Conservation (phyloP, 2,888 invertebrate species). For the Octodonta nipae region DNA sequence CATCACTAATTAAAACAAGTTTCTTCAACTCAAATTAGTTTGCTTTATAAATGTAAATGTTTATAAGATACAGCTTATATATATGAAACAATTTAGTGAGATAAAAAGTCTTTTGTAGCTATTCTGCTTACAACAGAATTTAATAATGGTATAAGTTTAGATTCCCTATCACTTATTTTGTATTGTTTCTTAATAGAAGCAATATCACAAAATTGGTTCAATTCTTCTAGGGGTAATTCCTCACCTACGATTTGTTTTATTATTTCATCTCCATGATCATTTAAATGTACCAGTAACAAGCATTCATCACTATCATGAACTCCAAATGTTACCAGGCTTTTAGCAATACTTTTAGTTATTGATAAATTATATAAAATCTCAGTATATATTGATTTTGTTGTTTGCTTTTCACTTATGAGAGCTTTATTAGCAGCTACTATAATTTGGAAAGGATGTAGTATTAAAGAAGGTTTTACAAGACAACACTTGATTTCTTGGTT, state of each 20-base stretch:
- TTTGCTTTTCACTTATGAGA: conserved; percentile 40
- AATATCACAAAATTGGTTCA: conserved; percentile 38
- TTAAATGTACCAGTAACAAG: conserved; percentile 37
- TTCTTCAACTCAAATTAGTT: no score
- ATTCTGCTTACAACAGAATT: conserved; percentile 54
- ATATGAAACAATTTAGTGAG: no score
- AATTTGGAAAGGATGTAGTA: conserved; percentile 49
- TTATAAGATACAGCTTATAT: no score
- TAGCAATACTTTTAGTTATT: conserved; percentile 53
- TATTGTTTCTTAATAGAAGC: conserved; percentile 45
- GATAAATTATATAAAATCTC: conserved; percentile 59
- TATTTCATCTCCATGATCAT: conserved; percentile 22
- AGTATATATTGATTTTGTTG: conserved; percentile 48
- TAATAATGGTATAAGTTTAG: conserved; percentile 34
- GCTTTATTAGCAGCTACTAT: conserved; percentile 57
- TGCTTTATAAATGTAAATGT: no score
- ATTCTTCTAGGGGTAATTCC: conserved; percentile 35
- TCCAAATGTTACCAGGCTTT: conserved; percentile 53
- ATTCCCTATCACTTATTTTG: conserved; percentile 43
- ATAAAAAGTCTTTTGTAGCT: conserved; percentile 47
- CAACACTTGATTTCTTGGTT: conserved; percentile 46
- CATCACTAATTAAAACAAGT: no score
- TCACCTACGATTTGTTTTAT: conserved; percentile 42
- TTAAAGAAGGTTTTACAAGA: conserved; percentile 45
- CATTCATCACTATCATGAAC: conserved; percentile 38